These are phyloP conservation scores for Hesperophylax magnus DNA, from an alignment of 1,140 invertebrate species.

Conservation along the genomic window DNA sequence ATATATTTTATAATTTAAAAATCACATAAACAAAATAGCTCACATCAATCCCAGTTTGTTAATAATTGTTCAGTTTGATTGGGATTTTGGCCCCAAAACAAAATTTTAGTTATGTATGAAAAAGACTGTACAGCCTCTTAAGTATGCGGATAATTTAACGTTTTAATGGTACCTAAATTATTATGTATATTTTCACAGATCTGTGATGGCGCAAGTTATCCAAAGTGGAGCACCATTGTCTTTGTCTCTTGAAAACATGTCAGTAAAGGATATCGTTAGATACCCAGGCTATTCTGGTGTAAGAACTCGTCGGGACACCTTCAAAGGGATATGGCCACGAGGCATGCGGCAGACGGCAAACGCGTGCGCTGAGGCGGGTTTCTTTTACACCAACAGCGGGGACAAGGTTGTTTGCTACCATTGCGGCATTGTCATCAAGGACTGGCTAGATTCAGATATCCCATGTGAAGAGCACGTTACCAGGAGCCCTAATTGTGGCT, in stretches of 20 bases:
- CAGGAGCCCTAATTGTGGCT: slow-evolving; percentile 81
- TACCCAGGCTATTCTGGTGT: background rate
- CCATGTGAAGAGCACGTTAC: slow-evolving; percentile 85
- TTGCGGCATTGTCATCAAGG: slow-evolving; percentile 82
- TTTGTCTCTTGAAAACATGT: background rate
- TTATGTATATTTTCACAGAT: no score
- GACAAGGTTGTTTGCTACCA: slow-evolving; percentile 84
- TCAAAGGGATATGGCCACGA: slow-evolving; percentile 75
- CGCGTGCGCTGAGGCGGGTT: slow-evolving; percentile 82
- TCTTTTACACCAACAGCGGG: slow-evolving; percentile 82
- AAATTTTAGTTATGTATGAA: no score
- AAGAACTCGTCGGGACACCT: slow-evolving; percentile 75
- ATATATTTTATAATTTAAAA: no score
- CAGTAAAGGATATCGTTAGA: background rate
- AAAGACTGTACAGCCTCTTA: no score
- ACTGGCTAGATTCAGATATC: slow-evolving; percentile 83
- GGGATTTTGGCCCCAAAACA: no score
- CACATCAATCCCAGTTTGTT: no score
- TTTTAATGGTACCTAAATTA: no score
- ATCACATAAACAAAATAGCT: no score
- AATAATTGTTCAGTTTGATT: no score
- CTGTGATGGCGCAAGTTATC: no score
- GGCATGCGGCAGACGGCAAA: slow-evolving; percentile 78
- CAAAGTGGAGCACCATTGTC: background rate
- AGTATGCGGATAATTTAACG: no score